Evolutionary conservation across 92 coral and sea anemone genomes (phyloP).

Genomic region (Epizoanthus stellaris): DNA sequence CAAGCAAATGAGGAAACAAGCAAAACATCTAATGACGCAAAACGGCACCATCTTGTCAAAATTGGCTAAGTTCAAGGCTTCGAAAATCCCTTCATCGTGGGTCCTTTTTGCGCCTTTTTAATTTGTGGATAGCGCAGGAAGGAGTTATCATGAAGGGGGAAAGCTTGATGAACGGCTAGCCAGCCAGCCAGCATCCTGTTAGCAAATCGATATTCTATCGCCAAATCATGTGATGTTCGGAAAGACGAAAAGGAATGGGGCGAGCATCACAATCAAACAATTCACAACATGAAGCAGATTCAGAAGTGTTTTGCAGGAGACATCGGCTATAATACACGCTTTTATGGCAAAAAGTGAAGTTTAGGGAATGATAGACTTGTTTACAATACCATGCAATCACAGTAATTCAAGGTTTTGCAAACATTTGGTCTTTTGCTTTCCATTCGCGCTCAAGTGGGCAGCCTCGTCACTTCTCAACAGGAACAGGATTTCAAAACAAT

Average conservation of each 20-base stretch:
- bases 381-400: neutral
- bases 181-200: no score
- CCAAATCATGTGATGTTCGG: conserved; percentile 1
- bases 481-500: neutral
- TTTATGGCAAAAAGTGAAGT: conserved; percentile 1
- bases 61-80: no score
- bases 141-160: neutral
- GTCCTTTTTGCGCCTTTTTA: no score
- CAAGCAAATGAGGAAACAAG: no score
- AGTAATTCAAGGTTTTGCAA: neutral
- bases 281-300: neutral
- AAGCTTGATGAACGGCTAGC: conserved; percentile 4
- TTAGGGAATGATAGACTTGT: neutral
- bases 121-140: neutral
- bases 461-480: neutral
- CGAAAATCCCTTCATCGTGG: no score
- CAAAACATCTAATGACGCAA: no score
- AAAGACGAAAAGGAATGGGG: conserved; percentile 17
- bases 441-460: no score
- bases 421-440: no score
- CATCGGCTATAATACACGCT: conserved; percentile 1
- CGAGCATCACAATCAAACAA: neutral
- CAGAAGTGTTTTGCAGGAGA: conserved; percentile 6
- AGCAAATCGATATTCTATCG: no score
- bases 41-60: no score